These are phyloP conservation scores for Heterodera schachtii DNA, from an alignment of 1,140 invertebrate species.

Conservation along the genomic window DNA sequence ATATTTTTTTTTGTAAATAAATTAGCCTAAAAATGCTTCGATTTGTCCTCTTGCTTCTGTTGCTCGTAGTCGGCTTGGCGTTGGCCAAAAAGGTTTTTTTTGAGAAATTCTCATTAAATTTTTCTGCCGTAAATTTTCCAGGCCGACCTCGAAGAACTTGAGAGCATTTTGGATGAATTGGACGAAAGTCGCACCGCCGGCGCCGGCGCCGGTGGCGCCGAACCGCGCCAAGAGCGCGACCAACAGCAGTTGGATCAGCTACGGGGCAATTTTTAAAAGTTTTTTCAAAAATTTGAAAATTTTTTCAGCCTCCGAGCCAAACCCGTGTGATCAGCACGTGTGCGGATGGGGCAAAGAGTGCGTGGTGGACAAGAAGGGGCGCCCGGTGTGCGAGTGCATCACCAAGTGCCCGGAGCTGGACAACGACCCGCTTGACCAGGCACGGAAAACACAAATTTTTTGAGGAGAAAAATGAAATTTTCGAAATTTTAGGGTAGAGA, in stretches of 20 bases:
- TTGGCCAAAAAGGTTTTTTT: background rate
- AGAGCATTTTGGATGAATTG: slow-evolving; percentile 52
- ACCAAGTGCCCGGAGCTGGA: slow-evolving; percentile 74
- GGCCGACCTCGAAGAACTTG: slow-evolving; percentile 43
- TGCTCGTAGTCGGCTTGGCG: background rate
- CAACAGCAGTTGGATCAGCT: background rate
- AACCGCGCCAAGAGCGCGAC: slow-evolving; percentile 25
- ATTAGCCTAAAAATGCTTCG: background rate
- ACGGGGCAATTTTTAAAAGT: slow-evolving; percentile 9
- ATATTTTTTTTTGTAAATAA: background rate
- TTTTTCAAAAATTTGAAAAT: background rate
- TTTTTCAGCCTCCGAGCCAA: slow-evolving; percentile 32
- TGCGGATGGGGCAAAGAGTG: slow-evolving; percentile 87
- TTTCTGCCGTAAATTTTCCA: background rate
- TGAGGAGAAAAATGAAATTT: slow-evolving; percentile 1
- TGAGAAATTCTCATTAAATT: background rate
- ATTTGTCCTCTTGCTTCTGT: background rate
- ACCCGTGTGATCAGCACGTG: slow-evolving; percentile 82
- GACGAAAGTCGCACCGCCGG: slow-evolving; percentile 35
- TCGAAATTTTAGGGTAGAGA: no score
- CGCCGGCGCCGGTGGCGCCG: background rate
- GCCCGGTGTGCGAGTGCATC: slow-evolving; percentile 83
- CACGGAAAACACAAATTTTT: background rate
- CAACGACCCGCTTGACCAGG: slow-evolving; percentile 61
- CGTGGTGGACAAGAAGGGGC: slow-evolving; percentile 73